Base-by-base conservation (phyloP, 2,113 vertebrate genomes). In the Mellivora capensis region DNA sequence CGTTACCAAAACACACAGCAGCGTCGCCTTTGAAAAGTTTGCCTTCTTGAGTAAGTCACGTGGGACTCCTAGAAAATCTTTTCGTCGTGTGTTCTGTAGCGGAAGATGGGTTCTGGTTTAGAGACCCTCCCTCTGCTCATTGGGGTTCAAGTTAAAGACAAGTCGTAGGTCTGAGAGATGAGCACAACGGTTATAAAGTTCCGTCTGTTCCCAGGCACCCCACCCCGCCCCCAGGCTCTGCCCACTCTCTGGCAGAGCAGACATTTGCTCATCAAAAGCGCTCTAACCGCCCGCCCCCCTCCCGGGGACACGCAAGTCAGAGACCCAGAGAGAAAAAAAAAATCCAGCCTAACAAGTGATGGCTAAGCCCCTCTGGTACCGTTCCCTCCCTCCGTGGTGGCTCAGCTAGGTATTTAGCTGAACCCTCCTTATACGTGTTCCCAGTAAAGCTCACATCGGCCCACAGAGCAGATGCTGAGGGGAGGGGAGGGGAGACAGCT, bases 81-180 rank as follows among this genome's bases (percentile, higher is more conserved):
- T 77, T 49, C 87, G 21, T 10, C 7, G 2, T n/a, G 77, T 15
- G 69, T 39, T 12, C 2, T 6, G 18, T 31, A 39, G 62, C 59
- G 37, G 31, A 42, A 17, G 23, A 12, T 39, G 18, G 76, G 17
- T 59, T 61, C 67, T 42, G 6, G 37, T 29, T 39, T n/a, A 21
- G 2, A 4, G 49, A 31, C 12, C 8, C 31, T 52, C 42, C 21
- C 62, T 47, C 25, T 3, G 54, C 52, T 79, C 37, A 2, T 29
- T 10, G 4, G 44, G 62, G 6, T 57, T 21, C 7, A 2, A 6
- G 72, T 47, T 12, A 4, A 23, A 54, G 81, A 14, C 72, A 7
- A 10, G 47, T 2, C 0, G 0, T 0, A 0, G 47, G 59, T 47
- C n/a, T 0, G 52, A 39, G 61, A 52, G 67, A 10, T 3, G 0